Conservation (phyloP, 1,140 invertebrate genomes). For the Atta cephalotes region DNA sequence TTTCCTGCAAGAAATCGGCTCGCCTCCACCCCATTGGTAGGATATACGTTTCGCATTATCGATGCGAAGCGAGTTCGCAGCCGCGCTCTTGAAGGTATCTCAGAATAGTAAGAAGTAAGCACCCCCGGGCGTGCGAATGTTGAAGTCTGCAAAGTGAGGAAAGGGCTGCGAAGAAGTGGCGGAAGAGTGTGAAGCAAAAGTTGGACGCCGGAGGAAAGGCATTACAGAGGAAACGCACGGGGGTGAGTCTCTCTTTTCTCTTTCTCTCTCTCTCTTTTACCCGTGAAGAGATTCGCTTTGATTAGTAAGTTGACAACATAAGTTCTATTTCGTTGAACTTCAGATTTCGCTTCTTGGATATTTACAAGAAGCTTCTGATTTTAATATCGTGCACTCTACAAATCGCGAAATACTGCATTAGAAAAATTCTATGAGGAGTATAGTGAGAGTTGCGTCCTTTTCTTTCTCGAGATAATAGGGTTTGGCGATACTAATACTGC, state of each 20-base stretch:
- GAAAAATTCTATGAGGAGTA: not conserved
- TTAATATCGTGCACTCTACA: slow-evolving; percentile 15
- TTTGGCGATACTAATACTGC: not conserved
- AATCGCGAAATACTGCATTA: slow-evolving; percentile 15
- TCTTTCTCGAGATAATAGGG: not conserved
- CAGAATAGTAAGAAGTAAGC: slow-evolving; percentile 70
- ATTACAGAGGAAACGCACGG: not conserved
- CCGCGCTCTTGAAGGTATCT: slow-evolving; percentile 73
- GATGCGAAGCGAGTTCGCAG: slow-evolving; percentile 73
- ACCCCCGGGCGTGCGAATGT: slow-evolving; percentile 59
- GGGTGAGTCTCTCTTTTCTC: not conserved
- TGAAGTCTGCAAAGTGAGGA: slow-evolving; percentile 50
- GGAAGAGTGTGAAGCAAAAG: slow-evolving; percentile 53
- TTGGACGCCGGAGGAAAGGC: slow-evolving; percentile 32
- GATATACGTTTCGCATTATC: slow-evolving; percentile 71
- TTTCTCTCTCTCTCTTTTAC: too few species aligned
- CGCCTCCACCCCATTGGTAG: slow-evolving; percentile 55
- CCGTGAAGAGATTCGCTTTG: slow-evolving; percentile 59
- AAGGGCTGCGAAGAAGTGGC: slow-evolving; percentile 22
- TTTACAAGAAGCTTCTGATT: slow-evolving; percentile 24
- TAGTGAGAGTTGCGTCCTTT: not conserved
- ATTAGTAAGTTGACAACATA: slow-evolving; percentile 72
- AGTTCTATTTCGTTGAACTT: slow-evolving; percentile 37
- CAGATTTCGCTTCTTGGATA: slow-evolving; percentile 28
- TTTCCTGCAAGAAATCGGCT: slow-evolving; percentile 55